Evolutionary conservation across 2,113 vertebrate species (phyloP), one percentile per base, ranked within the genome.

Genomic region (Nymphicus hollandicus): DNA sequence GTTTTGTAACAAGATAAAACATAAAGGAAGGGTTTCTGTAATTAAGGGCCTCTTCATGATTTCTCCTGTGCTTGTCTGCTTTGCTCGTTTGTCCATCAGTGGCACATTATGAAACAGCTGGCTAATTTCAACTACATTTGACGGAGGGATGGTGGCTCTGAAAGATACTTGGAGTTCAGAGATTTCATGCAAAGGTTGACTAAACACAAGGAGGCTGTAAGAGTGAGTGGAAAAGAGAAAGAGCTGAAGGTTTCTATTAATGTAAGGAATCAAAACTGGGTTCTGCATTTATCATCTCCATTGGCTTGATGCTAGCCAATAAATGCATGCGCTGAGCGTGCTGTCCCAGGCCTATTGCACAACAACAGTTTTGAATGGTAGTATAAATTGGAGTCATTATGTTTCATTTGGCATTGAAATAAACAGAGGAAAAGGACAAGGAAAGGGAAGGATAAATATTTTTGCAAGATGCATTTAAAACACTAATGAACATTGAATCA

Each of bases 391-490:
- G 55, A 86, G 68, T 78, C 16, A 90, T 93, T 95, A 70, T 55
- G 94, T 90, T 90, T 90, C 55, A 60, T 81, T 84, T 90, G 86
- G 47, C 88, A 72, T 44, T 86, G 83, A 93, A 94, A 90, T 91
- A 94, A 92, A 94, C 69, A 76, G 72, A 94, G 83, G 90, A 95
- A 88, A 96, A 95, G 87, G 86, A 88, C 82, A 91, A 86, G 88
- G 86, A 96, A 95, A 85, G 11, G 73, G 43, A 93, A 96, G 47
- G 70, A 81, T 93, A 95, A 96, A 96, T 87, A 92, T 81, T 94
- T 91, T 92, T 91, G 47, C 47, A 56, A 91, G 94, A 49, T 53
- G 72, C 31, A 56, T 96, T 66, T 86, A 47, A 64, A 93, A 65
- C 2, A 3, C 56, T 94, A 72, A 84, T 9, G 61, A 93, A 76